Evolutionary conservation across 2,797 vertebrate species (phyloP), one percentile per base, ranked within the genome.

Genomic region (Halcyon leucocephala): DNA sequence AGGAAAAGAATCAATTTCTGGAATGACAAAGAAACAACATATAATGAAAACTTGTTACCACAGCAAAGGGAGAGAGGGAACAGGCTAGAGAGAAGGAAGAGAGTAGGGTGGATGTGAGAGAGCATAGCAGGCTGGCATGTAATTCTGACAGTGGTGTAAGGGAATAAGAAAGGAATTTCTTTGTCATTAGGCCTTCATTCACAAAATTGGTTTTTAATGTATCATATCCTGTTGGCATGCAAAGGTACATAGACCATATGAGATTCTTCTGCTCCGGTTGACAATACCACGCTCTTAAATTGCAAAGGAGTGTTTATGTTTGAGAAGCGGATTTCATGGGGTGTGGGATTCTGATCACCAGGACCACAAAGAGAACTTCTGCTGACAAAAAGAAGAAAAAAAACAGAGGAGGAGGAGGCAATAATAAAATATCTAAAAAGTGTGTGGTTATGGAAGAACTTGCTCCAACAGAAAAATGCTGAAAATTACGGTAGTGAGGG

Each of bases 201-300:
- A 41, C 31, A 74, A 86, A 49, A 88, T 49, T 16, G 44, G 35
- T 72, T 93, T 96, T 79, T 74, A 86, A 78, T 86, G 48, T 29
- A n/a, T 73, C 31, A 5, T 39, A 77, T 73, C 70, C 37, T 71
- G 25, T 64, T 80, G 33, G 31, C 71, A 82, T 22, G 33, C n/a
- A 64, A 51, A 86, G 55, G 44, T 52, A 48, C 67, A 35, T 3
- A 67, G 61, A 48, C 41, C 71, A 10, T 19, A 24, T 81, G 72
- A 71, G 49, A 66, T 44, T 49, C 62, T 87, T 93, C 76, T 93
- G 52, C 54, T 82, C 46, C 39, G 35, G 9, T 46, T 91, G 62
- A 33, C 0, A 0, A 31, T 71, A 67, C 42, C 33, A 55, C 0
- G 5, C 25, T 86, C 46, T 39, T 49, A 74, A 83, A 73, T 52